Conservation (phyloP, 2,888 invertebrate genomes). For the Cremastobaeus sp. region DNA sequence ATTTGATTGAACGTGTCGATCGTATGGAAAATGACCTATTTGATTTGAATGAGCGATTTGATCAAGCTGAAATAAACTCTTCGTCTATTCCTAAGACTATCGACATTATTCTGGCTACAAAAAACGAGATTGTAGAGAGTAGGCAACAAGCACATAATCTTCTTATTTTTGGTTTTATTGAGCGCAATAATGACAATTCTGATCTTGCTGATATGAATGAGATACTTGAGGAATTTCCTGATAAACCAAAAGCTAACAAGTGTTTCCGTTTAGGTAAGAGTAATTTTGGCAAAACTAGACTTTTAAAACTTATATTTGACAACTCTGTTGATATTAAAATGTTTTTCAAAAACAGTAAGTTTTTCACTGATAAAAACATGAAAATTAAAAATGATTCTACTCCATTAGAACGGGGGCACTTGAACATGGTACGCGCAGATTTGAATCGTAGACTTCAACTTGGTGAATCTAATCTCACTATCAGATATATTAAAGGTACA, state of each 20-base stretch:
- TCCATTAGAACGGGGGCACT: not conserved
- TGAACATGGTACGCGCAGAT: not conserved
- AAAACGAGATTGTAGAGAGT: not conserved
- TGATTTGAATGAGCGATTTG: not conserved
- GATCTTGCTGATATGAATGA: not conserved
- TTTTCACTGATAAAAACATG: not conserved
- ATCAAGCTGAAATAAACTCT: not conserved
- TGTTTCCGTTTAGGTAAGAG: not conserved
- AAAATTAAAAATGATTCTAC: constrained; percentile 8
- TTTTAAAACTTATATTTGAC: not conserved
- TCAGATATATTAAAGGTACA: not conserved
- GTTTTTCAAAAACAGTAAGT: not conserved
- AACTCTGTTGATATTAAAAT: not conserved
- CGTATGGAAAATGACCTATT: not conserved
- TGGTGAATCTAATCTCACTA: not conserved
- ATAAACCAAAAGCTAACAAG: not conserved
- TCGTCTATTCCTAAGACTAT: not conserved
- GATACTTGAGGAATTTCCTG: not conserved
- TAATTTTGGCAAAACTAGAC: not conserved
- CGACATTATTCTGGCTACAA: not conserved
- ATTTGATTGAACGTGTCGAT: not conserved
- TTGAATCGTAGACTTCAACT: not conserved
- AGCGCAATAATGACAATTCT: not conserved
- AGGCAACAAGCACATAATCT: not conserved
- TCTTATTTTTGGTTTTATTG: not conserved